Evolutionary conservation across 2,113 vertebrate genomes (phyloP), one percentile per base, ranked within the genome.

Genomic region (Cynocephalus volans): DNA sequence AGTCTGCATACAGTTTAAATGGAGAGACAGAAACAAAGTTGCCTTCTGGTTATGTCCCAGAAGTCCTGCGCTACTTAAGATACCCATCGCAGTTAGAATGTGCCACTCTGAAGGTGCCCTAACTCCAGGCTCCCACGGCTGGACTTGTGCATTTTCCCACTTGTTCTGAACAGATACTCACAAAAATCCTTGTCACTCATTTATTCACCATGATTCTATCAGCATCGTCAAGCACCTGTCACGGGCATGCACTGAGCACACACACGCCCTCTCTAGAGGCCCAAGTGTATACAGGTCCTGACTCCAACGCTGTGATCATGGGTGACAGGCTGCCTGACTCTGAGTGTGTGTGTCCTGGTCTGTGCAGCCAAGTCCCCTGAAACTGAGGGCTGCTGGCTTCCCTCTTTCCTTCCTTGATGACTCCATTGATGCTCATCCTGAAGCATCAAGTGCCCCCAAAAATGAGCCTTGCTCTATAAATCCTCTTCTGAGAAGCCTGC

Each of bases 401-500:
- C 60, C 5, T 3, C 8, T 45, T 15, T 14, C 52, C 91, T 7
- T 24, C 54, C 79, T 2, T 0, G 14, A 17, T 24, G 36, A 45
- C 91, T 7, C 18, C 54, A 70, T 2, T 0, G 14, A 17, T 19
- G 36, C 13, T 45, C 62, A 8, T 28, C 33, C 21, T 1, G 7
- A 41, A 0, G 28, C 0, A 2, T 31, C 31, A 19, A 13, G 18
- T n/a, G 45, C 54, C 75, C 0, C 0, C 0, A 33, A 50, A 73
- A 36, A 56, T 0, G 54, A 3, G 54, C 41, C 23, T 2, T 45
- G 75, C 75, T 77, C 36, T 48, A 1, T 4, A 4, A 62, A 50
- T 13, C 26, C 7, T 15, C 41, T 8, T 6, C 41, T 41, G 8
- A 21, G 41, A 67, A 33, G 45, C 36, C 28, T 62, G 11, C 56